Evolutionary conservation across 2,888 invertebrate genomes (phyloP), one percentile per base, ranked within the genome.

Genomic region (Nycteola revayana): DNA sequence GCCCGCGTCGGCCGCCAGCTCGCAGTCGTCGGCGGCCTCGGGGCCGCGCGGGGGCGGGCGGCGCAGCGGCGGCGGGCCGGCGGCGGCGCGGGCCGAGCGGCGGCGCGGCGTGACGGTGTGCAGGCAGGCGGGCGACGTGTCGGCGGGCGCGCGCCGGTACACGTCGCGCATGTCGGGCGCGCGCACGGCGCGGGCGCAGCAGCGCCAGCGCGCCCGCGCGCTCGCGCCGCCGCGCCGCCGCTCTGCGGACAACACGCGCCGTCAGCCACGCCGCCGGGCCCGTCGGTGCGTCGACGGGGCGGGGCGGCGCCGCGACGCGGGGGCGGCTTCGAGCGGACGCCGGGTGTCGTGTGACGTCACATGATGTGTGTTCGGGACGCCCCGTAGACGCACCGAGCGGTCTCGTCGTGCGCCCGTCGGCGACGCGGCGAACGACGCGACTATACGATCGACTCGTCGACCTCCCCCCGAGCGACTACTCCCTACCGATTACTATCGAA

Each of bases 131-230:
- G 91, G 90, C 28, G 90, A 66, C 44, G 63, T 60, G 65, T 43
- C 47, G 8, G 1, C n/a, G 22, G 71, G 42, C 53, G 65, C 64
- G 51, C 90, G 86, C 61, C 89, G 83, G 79, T 91, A 92, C 63
- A 92, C 85, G 66, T 92, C 92, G 32, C 92, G 90, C 83, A 90
- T 90, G 42, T 49, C 57, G 42, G 42, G 49, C 56, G 42, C 54
- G 51, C 51, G 34, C 47, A 53, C 3, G 9, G 7, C 25, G 17
- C 28, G 25, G 25, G 32, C 14, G 6, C 21, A 10, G 20, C 28
- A 28, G 20, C 32, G 10, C 54, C 66, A 60, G 59, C 67, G 62
- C 64, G 63, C 59, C 39, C 60, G 59, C 60, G 53, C n/a, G n/a
- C n/a, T n/a, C 59, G 63, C 14, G 3, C 14, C 2, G 14, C 14